phyloP scores from a whole-genome alignment of 2,113 vertebrate species.

The Percopsis transmontana region DNA sequence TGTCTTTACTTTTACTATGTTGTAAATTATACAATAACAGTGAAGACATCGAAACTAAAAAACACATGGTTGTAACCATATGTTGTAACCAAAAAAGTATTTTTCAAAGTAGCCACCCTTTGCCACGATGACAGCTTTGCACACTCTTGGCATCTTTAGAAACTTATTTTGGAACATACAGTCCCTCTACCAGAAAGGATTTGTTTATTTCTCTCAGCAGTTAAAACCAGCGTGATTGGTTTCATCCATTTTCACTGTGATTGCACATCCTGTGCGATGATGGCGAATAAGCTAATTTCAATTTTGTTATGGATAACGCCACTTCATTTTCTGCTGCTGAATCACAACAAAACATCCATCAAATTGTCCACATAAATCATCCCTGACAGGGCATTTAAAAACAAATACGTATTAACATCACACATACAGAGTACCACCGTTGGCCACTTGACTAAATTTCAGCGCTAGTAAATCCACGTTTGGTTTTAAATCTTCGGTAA shows the following conservation, averaged over 20 bases:
- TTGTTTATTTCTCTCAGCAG: conserved; percentile 52
- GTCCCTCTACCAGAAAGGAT: conserved; percentile 47
- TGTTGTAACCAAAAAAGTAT: too few relatives aligned
- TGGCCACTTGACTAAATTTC: conserved; percentile 26
- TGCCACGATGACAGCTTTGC: too few relatives aligned
- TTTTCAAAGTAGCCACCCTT: too few relatives aligned
- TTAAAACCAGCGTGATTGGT: conserved; percentile 38
- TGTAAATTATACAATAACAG: too few relatives aligned
- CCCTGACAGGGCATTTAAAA: conserved; percentile 73
- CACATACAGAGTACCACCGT: conserved; percentile 38
- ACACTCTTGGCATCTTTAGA: too few relatives aligned
- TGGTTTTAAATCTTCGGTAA: conserved; percentile 48
- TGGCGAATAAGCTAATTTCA: conserved; percentile 66
- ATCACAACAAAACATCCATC: conserved; percentile 68
- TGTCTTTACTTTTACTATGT: too few relatives aligned
- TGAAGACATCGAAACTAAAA: too few relatives aligned
- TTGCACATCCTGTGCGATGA: conserved; percentile 58
- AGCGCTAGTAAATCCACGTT: conserved; percentile 23
- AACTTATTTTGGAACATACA: too few relatives aligned
- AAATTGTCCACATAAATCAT: conserved; percentile 68
- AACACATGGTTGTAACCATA: too few relatives aligned
- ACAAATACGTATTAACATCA: conserved; percentile 56
- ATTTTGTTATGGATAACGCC: conserved; percentile 71
- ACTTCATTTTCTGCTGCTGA: conserved; percentile 68
- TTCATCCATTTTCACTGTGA: conserved; percentile 55